Conservation (phyloP, 2,888 invertebrate species). For the Scaeva pyrastri region DNA sequence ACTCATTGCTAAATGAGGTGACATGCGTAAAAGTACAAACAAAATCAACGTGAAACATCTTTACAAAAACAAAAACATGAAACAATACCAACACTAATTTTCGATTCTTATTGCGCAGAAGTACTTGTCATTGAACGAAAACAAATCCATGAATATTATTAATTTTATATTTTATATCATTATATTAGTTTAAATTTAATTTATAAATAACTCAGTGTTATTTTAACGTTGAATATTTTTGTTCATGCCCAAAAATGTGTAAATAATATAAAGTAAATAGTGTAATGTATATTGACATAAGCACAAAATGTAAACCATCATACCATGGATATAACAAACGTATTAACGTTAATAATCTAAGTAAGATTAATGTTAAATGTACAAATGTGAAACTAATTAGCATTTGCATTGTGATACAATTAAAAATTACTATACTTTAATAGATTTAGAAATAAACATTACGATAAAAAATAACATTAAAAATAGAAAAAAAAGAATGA, state of each 20-base stretch:
- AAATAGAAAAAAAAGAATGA: background rate
- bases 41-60: slow-evolving; percentile 6
- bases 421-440: slow-evolving; percentile 60
- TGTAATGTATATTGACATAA: slow-evolving; percentile 39
- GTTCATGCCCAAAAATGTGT: slow-evolving; percentile 39
- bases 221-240: slow-evolving; percentile 16
- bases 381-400: slow-evolving; percentile 56
- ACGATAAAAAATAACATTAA: slow-evolving; percentile 13
- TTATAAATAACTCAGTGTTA: slow-evolving; percentile 43
- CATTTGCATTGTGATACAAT: slow-evolving; percentile 74
- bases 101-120: slow-evolving; percentile 55
- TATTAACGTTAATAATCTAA: slow-evolving; percentile 31
- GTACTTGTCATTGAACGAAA: slow-evolving; percentile 67
- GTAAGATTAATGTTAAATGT: slow-evolving; percentile 36
- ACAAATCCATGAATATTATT: slow-evolving; percentile 60
- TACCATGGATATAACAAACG: slow-evolving; percentile 32
- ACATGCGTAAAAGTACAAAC: slow-evolving; percentile 72
- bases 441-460: slow-evolving; percentile 15
- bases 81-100: slow-evolving; percentile 34
- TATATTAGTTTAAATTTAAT: slow-evolving; percentile 53
- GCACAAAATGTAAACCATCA: slow-evolving; percentile 44
- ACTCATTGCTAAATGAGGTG: slow-evolving; percentile 58
- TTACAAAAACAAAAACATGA: background rate
- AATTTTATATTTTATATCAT: slow-evolving; percentile 46
- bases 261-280: slow-evolving; percentile 30